These are phyloP conservation scores for Cyprinodon brontotheroides DNA, from an alignment of 2,113 vertebrate genomes.

Conservation along the genomic window DNA sequence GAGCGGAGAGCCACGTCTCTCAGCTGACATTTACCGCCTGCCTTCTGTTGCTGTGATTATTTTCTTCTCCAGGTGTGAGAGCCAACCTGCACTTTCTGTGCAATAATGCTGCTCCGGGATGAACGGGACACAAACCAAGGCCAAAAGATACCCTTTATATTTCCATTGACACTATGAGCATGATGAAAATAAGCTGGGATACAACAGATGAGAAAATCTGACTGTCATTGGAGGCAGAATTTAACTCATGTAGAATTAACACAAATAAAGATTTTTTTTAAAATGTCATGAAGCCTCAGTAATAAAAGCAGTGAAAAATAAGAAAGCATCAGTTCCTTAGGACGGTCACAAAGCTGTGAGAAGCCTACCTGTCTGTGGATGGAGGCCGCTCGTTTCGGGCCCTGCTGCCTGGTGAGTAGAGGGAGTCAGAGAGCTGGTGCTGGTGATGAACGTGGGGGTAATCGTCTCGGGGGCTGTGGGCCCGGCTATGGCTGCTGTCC, in stretches of 20 bases:
- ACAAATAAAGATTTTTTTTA: neutral
- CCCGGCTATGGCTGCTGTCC: conserved; percentile 65
- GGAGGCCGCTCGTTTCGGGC: conserved; percentile 81
- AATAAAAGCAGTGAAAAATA: neutral
- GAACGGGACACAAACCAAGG: neutral
- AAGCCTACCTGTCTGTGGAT: conserved; percentile 90
- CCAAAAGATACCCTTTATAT: conserved; percentile 15
- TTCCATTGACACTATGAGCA: conserved; percentile 28
- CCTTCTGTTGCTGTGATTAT: conserved; percentile 67
- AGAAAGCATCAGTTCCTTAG: neutral
- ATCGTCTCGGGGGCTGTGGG: conserved; percentile 63
- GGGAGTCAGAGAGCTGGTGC: conserved; percentile 72
- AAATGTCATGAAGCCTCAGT: neutral
- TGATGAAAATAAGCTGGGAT: neutral
- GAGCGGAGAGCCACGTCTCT: conserved; percentile 33
- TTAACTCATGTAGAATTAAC: too few relatives aligned
- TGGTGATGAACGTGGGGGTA: conserved; percentile 79
- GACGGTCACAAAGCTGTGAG: neutral
- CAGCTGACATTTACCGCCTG: conserved; percentile 69
- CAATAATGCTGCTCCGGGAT: conserved; percentile 42
- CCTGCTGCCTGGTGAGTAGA: conserved; percentile 88
- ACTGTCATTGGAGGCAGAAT: neutral
- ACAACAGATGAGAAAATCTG: neutral
- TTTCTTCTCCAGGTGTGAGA: conserved; percentile 61
- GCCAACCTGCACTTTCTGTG: conserved; percentile 18